Percentiles rank a stretch among this genome's conserved stretches.
phyloP scores from a whole-genome alignment of 1,140 invertebrate species.

The Oryctes rhinoceros region DNA sequence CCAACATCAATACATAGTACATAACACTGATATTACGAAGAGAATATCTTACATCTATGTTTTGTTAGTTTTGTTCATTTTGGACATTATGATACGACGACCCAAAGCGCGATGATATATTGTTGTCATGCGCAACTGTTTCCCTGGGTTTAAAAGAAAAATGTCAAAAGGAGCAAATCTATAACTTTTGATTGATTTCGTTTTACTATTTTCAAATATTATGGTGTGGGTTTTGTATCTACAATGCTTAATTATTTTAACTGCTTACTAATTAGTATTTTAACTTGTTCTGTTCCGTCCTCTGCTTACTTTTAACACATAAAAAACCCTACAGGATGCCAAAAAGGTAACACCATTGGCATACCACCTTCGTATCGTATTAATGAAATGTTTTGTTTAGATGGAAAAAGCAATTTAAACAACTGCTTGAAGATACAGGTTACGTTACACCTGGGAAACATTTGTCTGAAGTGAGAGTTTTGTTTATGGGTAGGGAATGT shows the following conservation, averaged over 20 bases:
- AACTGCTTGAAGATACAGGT: constrained; percentile 91
- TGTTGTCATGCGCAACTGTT: too few species aligned
- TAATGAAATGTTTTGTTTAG: constrained; percentile 60
- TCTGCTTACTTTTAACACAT: constrained; percentile 25
- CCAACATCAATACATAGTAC: too few species aligned
- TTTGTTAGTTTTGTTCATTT: constrained; percentile 9
- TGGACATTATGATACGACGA: not conserved
- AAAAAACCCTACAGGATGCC: constrained; percentile 49
- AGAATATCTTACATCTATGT: not conserved
- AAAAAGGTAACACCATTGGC: constrained; percentile 49
- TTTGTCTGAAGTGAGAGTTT: constrained; percentile 88
- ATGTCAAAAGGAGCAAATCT: too few species aligned
- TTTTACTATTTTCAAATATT: not conserved
- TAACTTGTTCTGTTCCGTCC: constrained; percentile 34
- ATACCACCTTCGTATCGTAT: not conserved
- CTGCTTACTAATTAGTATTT: constrained; percentile 26
- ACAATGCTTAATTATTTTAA: constrained; percentile 40
- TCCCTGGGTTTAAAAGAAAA: too few species aligned
- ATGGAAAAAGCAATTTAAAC: constrained; percentile 93
- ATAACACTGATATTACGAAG: too few species aligned
- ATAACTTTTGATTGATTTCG: not conserved
- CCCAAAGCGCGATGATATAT: too few species aligned
- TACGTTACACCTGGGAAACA: constrained; percentile 94
- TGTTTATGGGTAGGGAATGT: constrained; percentile 95
- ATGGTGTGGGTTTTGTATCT: constrained; percentile 32